Conservation (phyloP, 2,797 vertebrate genomes). For the Saxicola maurus region DNA sequence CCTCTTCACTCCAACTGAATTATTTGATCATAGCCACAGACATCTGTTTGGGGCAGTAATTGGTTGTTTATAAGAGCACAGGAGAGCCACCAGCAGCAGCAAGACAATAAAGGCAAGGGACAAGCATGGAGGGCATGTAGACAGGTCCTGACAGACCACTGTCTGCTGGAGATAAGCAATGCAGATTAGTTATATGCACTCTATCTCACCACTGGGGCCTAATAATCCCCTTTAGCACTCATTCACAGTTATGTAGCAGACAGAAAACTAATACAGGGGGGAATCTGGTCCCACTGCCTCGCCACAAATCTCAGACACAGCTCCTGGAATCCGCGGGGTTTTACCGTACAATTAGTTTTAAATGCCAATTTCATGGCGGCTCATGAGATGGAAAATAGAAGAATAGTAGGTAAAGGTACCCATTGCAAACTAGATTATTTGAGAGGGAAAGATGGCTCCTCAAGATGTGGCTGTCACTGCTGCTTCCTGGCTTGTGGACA, state of each 20-base stretch:
- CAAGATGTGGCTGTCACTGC: constrained; percentile 16
- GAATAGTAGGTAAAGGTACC: constrained; percentile 61
- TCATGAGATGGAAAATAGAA: constrained; percentile 81
- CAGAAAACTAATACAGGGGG: constrained; percentile 68
- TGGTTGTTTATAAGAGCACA: constrained; percentile 82
- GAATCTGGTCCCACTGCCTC: constrained; percentile 68
- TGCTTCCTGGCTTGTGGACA: background rate
- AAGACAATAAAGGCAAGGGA: constrained; percentile 75
- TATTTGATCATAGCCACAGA: constrained; percentile 86
- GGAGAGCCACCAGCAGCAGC: constrained; percentile 62
- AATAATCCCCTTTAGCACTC: constrained; percentile 78
- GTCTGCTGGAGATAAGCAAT: constrained; percentile 81
- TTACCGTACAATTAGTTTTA: constrained; percentile 87
- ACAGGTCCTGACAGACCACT: constrained; percentile 71
- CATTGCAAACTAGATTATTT: constrained; percentile 49
- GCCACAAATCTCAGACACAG: constrained; percentile 72
- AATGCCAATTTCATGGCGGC: constrained; percentile 94
- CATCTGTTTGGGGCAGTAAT: constrained; percentile 85
- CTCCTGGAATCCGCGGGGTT: constrained; percentile 74
- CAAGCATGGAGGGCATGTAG: constrained; percentile 64
- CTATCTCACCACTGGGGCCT: constrained; percentile 74
- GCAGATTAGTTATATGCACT: constrained; percentile 71
- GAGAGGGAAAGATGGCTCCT: constrained; percentile 52
- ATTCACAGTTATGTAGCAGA: constrained; percentile 70
- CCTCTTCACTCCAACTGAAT: constrained; percentile 79